These are phyloP conservation scores for Anableps anableps DNA, from an alignment of 2,797 vertebrate species.

Conservation along the genomic window DNA sequence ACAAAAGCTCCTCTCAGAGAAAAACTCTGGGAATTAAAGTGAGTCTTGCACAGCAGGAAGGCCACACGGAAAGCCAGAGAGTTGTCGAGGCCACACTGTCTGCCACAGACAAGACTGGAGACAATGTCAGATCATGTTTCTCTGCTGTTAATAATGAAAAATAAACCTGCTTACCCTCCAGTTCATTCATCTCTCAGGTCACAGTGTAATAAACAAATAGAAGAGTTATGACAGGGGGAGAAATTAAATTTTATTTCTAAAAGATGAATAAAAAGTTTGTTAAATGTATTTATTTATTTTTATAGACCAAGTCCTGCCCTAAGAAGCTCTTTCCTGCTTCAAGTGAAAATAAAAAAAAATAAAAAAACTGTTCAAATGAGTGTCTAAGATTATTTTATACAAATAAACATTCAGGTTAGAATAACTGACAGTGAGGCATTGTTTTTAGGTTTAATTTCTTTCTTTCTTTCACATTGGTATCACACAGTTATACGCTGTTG, in stretches of 20 bases:
- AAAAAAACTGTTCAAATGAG: neutral
- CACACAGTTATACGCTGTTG: neutral
- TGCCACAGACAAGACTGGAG: conserved; percentile 52
- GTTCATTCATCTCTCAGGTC: conserved; percentile 51
- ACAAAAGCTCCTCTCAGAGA: conserved; percentile 70
- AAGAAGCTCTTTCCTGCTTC: conserved; percentile 2
- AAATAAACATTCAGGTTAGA: neutral
- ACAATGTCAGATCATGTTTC: conserved; percentile 63
- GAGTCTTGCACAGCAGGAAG: conserved; percentile 58
- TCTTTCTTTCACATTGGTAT: neutral
- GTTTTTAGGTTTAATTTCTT: neutral
- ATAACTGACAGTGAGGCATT: conserved; percentile 6
- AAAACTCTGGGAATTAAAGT: conserved; percentile 65
- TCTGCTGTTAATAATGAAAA: conserved; percentile 62
- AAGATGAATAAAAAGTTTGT: conserved; percentile 15
- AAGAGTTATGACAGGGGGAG: conserved; percentile 28
- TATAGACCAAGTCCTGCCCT: neutral
- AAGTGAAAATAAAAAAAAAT: conserved; percentile 13
- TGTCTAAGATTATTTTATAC: neutral
- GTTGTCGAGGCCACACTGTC: conserved; percentile 49
- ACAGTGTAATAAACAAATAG: conserved; percentile 54
- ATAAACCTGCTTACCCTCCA: conserved; percentile 65
- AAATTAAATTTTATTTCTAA: conserved; percentile 21
- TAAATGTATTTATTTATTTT: neutral
- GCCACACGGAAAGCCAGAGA: conserved; percentile 69